phyloP scores from a whole-genome alignment of 2,797 vertebrate species.

The Phyllotis vaccarum region DNA sequence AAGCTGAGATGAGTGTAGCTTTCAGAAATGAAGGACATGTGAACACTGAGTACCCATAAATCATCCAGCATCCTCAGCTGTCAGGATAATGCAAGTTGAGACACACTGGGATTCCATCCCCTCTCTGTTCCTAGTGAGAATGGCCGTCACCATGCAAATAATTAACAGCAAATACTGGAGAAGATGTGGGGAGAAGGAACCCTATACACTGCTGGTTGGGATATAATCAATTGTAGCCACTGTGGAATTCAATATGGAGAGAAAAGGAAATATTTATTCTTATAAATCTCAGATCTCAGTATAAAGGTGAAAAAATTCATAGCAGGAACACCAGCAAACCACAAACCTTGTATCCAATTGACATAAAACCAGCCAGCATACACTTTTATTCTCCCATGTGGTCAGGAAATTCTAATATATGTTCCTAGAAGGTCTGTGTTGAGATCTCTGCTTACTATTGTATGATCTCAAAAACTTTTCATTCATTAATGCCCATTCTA shows the following conservation, averaged over 20 bases:
- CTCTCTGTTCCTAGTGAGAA: neutral
- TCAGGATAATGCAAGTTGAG: neutral
- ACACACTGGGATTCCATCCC: neutral
- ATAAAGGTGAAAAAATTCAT: neutral
- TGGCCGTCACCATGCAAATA: neutral
- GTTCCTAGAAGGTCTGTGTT: neutral
- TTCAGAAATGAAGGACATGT: neutral
- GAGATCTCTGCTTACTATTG: neutral
- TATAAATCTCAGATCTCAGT: neutral
- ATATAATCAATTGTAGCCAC: neutral
- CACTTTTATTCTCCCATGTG: neutral
- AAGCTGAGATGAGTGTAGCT: too few species aligned
- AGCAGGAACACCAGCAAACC: neutral
- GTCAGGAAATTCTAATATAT: neutral
- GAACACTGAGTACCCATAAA: neutral
- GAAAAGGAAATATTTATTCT: neutral
- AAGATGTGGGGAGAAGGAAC: neutral
- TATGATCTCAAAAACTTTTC: neutral
- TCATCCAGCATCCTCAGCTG: neutral
- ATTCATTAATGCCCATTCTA: neutral
- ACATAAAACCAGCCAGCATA: neutral
- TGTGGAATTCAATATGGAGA: neutral
- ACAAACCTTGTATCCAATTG: neutral
- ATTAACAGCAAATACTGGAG: too few species aligned
- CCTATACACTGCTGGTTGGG: too few species aligned